These are phyloP conservation scores for Sinosuthora webbiana DNA, from an alignment of 2,113 vertebrate genomes.

Conservation along the genomic window DNA sequence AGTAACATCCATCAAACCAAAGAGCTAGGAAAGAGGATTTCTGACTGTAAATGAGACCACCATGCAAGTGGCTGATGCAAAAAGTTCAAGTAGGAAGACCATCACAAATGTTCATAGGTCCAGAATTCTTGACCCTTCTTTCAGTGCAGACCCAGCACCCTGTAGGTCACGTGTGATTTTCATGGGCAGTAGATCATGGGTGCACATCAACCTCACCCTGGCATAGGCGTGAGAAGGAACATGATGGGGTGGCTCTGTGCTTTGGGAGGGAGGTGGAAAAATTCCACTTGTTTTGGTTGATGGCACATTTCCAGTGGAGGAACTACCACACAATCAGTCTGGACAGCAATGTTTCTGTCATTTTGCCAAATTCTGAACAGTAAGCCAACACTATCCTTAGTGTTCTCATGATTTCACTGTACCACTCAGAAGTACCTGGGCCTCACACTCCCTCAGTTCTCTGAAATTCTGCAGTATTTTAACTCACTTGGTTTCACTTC, in stretches of 20 bases:
- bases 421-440: neutral
- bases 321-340: neutral
- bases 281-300: neutral
- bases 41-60: neutral
- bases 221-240: neutral
- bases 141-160: neutral
- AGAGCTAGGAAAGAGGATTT: neutral
- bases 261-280: neutral
- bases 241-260: neutral
- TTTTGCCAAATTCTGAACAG: neutral
- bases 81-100: neutral
- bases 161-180: neutral
- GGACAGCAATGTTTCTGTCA: neutral
- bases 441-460: neutral
- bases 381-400: neutral
- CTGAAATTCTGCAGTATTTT: neutral
- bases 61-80: neutral
- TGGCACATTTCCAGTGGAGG: neutral
- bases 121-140: neutral
- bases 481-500: neutral
- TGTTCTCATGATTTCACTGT: neutral
- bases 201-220: neutral
- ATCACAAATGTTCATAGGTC: neutral
- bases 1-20: neutral
- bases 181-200: rapidly evolving